A percentile compares a stretch with the other conserved stretches of the same genome.
Evolutionary conservation across 2,113 vertebrate genomes (phyloP).

Genomic region (Fukomys damarensis): DNA sequence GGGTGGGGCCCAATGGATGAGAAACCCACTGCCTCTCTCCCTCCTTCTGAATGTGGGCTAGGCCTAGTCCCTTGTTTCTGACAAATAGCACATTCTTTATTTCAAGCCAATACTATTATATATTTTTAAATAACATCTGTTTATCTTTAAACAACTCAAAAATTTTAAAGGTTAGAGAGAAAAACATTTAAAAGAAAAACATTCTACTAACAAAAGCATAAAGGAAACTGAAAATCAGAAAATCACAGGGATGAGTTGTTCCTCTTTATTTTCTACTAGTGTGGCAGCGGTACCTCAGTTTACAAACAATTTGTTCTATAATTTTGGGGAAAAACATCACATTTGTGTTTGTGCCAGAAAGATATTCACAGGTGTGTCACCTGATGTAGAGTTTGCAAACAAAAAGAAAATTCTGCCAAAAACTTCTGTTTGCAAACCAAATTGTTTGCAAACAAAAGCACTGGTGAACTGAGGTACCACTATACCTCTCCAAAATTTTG

Average conservation of each 20-base stretch:
- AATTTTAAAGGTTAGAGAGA: conserved; percentile 48
- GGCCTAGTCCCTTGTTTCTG: not conserved
- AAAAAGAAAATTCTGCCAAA: not conserved
- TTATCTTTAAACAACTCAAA: conserved; percentile 39
- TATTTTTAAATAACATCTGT: not conserved
- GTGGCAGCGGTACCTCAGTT: not conserved
- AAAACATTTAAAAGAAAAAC: conserved; percentile 43
- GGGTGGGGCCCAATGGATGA: not conserved
- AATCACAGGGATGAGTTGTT: not conserved
- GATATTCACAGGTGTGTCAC: too few relatives aligned
- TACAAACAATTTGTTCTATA: not conserved
- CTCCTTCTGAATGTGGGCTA: not conserved
- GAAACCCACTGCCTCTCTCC: not conserved
- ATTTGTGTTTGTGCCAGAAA: not conserved
- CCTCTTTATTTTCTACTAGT: not conserved
- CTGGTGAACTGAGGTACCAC: not conserved
- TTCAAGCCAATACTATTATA: conserved; percentile 25
- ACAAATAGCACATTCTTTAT: not conserved
- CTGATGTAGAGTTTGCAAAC: not conserved
- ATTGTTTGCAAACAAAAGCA: not conserved
- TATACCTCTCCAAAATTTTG: not conserved
- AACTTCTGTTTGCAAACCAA: not conserved
- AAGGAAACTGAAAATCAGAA: not conserved
- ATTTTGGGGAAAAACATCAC: not conserved
- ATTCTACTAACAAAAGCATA: not conserved